These are phyloP conservation scores for Euclidia mi DNA, from an alignment of 2,888 invertebrate genomes.

Conservation along the genomic window DNA sequence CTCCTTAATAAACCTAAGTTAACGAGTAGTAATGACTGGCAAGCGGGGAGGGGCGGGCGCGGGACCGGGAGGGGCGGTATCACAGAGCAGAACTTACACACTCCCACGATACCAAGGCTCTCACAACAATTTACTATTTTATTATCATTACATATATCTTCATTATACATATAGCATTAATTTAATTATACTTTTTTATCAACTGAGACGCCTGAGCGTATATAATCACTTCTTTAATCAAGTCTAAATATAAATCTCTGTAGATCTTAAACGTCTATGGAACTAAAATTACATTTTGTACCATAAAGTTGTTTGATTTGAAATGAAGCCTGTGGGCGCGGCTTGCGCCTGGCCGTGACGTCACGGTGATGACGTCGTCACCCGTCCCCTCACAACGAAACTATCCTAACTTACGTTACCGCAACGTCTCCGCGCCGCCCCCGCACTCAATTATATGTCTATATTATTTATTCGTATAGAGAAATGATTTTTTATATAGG, in stretches of 20 bases:
- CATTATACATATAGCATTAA: constrained; percentile 63
- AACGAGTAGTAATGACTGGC: constrained; percentile 32
- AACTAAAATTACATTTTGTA: constrained; percentile 88
- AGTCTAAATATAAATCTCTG: constrained; percentile 85
- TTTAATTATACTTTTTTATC: constrained; percentile 59
- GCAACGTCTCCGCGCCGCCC: constrained; percentile 71
- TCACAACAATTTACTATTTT: constrained; percentile 72
- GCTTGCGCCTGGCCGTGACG: constrained; percentile 38
- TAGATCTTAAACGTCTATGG: constrained; percentile 85
- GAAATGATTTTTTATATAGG: constrained; percentile 80
- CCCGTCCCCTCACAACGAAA: constrained; percentile 35
- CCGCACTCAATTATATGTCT: constrained; percentile 72
- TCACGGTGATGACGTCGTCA: constrained; percentile 24
- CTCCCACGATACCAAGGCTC: constrained; percentile 75
- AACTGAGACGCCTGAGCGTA: constrained; percentile 64
- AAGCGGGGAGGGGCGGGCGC: constrained; percentile 28
- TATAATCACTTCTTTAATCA: constrained; percentile 66
- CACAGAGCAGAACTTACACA: constrained; percentile 73
- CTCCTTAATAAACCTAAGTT: constrained; percentile 39
- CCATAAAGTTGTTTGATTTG: constrained; percentile 80
- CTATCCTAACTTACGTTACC: constrained; percentile 74
- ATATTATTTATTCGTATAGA: constrained; percentile 81
- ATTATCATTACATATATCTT: constrained; percentile 58
- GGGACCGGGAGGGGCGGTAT: constrained; percentile 53
- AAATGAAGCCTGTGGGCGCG: constrained; percentile 80